Conservation (phyloP, 2,888 invertebrate species). For the Campaea margaritaria region DNA sequence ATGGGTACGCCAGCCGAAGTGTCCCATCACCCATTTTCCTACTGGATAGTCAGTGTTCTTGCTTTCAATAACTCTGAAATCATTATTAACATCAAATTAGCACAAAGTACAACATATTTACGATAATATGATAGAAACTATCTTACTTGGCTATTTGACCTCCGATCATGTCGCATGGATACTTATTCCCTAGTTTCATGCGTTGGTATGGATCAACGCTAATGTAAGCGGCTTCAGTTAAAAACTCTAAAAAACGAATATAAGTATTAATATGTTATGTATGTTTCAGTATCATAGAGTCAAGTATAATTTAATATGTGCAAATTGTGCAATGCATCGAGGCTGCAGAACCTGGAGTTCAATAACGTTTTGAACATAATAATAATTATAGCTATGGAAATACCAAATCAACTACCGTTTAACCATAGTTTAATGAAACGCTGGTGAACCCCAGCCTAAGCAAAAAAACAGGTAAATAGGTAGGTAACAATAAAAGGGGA, state of each 20-base stretch:
- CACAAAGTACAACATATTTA: background rate
- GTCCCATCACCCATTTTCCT: slow-evolving; percentile 85
- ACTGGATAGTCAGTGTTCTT: slow-evolving; percentile 86
- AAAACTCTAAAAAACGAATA: slow-evolving; percentile 79
- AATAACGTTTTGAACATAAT: no score
- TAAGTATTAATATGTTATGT: background rate
- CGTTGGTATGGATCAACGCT: slow-evolving; percentile 89
- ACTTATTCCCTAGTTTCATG: slow-evolving; percentile 68
- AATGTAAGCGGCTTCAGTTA: slow-evolving; percentile 87
- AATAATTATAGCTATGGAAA: no score
- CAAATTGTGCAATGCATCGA: no score
- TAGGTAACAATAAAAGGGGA: no score
- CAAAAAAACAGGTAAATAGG: no score
- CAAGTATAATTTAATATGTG: no score
- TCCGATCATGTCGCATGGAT: slow-evolving; percentile 87
- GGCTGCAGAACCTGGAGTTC: no score
- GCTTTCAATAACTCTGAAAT: slow-evolving; percentile 87
- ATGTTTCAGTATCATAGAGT: no score
- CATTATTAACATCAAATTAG: background rate
- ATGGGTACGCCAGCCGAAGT: slow-evolving; percentile 88
- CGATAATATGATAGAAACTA: background rate
- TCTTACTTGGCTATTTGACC: slow-evolving; percentile 88
- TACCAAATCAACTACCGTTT: no score
- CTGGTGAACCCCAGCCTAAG: no score
- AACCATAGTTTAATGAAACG: no score